Percentiles rank a stretch among this genome's conserved stretches.
Conservation (phyloP, 2,113 vertebrate genomes). For the Dermatemys mawii region DNA sequence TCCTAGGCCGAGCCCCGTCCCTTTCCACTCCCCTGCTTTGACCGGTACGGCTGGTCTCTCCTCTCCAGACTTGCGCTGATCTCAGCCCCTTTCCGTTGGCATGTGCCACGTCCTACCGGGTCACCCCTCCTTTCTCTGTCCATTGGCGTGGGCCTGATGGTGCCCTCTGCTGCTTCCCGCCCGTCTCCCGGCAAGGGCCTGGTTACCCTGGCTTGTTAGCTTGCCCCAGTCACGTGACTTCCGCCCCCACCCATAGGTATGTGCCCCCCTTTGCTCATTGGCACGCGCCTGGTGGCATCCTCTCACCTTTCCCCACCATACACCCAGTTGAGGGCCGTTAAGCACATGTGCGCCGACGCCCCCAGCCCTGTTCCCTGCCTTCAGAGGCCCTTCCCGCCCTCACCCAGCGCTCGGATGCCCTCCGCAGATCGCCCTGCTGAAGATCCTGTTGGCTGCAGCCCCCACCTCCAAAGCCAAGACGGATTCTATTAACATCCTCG, state of each 20-base stretch:
- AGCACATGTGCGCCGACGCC: not conserved
- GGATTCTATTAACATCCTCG: slow-evolving; percentile 98
- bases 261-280: not conserved
- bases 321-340: not conserved
- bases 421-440: slow-evolving; percentile 93
- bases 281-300: not conserved
- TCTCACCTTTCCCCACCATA: not conserved
- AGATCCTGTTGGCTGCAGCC: slow-evolving; percentile 96
- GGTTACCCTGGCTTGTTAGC: not conserved
- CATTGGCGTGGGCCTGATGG: not conserved
- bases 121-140: not conserved
- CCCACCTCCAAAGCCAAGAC: slow-evolving; percentile 99
- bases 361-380: not conserved
- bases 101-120: not conserved
- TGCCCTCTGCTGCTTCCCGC: not conserved
- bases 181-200: not conserved
- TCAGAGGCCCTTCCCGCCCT: not conserved
- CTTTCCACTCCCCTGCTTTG: not conserved
- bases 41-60: not conserved
- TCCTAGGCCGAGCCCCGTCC: not conserved
- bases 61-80: not conserved
- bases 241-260: not conserved
- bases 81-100: not conserved
- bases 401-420: not conserved
- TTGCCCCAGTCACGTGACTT: not conserved